Evolutionary conservation across 2,113 vertebrate species (phyloP), one percentile per base, ranked within the genome.

Genomic region (Marcusenius ussheri): DNA sequence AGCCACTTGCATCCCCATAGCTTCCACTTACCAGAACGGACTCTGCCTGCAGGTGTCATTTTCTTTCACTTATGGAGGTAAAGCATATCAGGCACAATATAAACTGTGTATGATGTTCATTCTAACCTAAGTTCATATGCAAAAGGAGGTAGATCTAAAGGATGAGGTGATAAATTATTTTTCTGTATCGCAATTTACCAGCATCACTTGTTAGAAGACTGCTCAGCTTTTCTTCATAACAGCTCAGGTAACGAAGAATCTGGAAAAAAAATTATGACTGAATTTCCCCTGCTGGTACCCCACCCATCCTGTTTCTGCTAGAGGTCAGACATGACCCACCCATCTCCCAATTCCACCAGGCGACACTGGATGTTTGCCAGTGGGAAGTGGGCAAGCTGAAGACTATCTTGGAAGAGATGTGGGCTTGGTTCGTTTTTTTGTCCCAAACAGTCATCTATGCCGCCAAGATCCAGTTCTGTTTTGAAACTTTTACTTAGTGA

Each of bases 61-160:
- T 47, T 91, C 90, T 11, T 45, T 89, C 6, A 89, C 31, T 13
- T 86, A 86, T 24, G 62, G 49, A 74, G 56, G 83, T 89, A 77
- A 89, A 27, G 9, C 13, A 8, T n/a, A 91, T 11, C 13, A 7
- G 53, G 39, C 2, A n/a, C 7, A 45, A 21, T 3, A 88, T 58
- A 62, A 88, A 88, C 51, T 31, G 10, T 87, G 50, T 35, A 19
- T 56, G 5, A 87, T 3, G 27, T 53, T 31, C 56, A n/a, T 35
- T 19, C 31, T n/a, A 35, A 17, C 9, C 53, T 8, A n/a, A 51
- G 53, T 31, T 56, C 49, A 58, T 10, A 10, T 56, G 17, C 86
- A 53, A 62, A 86, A 27, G 19, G 47, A 86, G 47, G n/a, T 31
- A 35, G 47, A 51, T 53, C 10, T 39, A 35, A 19, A 53, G 31